These are phyloP conservation scores for Tinamus major DNA, from an alignment of 2,797 vertebrate species.

Conservation along the genomic window DNA sequence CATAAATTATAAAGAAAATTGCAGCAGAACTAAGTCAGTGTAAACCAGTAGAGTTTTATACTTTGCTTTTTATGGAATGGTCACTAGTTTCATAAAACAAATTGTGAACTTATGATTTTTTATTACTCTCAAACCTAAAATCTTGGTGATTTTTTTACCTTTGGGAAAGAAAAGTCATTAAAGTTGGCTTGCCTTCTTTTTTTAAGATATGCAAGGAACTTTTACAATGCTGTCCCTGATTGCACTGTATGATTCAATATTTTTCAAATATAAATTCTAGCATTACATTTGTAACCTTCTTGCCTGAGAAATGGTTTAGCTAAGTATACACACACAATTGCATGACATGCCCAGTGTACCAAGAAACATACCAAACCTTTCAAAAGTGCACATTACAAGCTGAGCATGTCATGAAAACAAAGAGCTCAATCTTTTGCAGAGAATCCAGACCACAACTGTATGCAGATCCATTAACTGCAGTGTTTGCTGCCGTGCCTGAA, in stretches of 20 bases:
- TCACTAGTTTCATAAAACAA: not conserved
- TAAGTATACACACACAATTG: conserved; percentile 58
- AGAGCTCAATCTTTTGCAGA: conserved; percentile 76
- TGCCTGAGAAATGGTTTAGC: not conserved
- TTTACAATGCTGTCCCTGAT: not conserved
- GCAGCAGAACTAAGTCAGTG: not conserved
- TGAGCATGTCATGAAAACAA: conserved; percentile 76
- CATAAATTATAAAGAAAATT: not conserved
- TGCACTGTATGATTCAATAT: not conserved
- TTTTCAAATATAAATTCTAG: not conserved
- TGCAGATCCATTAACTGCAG: conserved; percentile 71
- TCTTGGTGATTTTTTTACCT: not conserved
- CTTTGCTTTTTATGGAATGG: not conserved
- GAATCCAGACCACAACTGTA: conserved; percentile 73
- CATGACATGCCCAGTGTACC: conserved; percentile 74
- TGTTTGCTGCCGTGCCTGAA: conserved; percentile 71
- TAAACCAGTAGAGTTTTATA: not conserved
- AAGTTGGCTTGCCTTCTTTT: not conserved
- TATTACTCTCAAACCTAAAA: not conserved
- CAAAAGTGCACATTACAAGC: conserved; percentile 73
- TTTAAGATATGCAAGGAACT: not conserved
- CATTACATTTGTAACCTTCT: not conserved
- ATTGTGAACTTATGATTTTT: not conserved
- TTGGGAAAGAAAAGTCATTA: not conserved
- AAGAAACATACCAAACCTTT: conserved; percentile 74